Percentiles rank a stretch among this genome's conserved stretches.
These are phyloP conservation scores for Peromyscus nudipes DNA, from an alignment of 2,797 vertebrate species.

Conservation along the genomic window DNA sequence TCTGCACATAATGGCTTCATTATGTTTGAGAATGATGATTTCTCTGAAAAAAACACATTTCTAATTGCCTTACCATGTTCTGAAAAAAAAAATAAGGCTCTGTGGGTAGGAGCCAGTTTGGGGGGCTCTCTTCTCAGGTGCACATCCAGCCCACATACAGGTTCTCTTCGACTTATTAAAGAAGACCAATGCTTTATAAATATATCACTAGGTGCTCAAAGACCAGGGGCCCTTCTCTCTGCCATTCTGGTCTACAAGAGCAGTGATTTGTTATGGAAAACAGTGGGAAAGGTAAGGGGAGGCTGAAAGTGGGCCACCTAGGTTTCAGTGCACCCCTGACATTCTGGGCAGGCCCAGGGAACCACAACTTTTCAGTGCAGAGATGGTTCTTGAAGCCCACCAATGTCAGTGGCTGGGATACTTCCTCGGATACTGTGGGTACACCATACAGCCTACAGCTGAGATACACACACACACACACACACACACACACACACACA, in stretches of 20 bases:
- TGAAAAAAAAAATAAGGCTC: neutral
- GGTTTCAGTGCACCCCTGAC: too few relatives aligned
- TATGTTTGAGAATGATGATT: neutral
- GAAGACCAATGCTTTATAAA: neutral
- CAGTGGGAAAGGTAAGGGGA: neutral
- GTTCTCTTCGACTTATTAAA: neutral
- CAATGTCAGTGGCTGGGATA: too few relatives aligned
- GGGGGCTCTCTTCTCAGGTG: neutral
- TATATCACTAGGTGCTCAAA: neutral
- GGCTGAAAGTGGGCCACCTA: fast-evolving
- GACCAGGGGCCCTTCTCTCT: too few relatives aligned
- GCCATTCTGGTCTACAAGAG: neutral
- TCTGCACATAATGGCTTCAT: neutral
- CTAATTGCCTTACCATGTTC: neutral
- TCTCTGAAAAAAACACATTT: constrained; percentile 32
- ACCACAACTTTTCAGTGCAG: neutral
- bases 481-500: too few relatives aligned
- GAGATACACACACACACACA: neutral
- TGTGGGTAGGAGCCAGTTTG: neutral
- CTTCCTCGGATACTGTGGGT: neutral
- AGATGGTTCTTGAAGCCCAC: neutral
- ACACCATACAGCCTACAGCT: too few relatives aligned
- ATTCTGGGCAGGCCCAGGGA: neutral
- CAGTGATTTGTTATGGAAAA: neutral
- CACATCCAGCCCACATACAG: neutral